phyloP scores from a whole-genome alignment of 2,888 invertebrate genomes.

The Eremobia ochroleuca region DNA sequence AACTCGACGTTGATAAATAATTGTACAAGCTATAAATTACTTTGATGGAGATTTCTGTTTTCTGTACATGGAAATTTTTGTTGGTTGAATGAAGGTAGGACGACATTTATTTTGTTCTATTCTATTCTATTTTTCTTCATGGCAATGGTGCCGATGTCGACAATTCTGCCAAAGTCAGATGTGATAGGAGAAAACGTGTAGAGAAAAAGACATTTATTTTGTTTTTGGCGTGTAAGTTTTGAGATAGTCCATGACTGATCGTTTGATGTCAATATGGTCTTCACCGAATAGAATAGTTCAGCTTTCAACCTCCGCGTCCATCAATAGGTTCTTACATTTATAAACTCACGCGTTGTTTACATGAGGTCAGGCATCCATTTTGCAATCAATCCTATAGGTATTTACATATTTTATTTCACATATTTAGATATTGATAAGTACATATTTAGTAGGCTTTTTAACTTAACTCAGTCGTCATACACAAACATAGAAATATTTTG shows the following conservation, averaged over 20 bases:
- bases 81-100: conserved; percentile 18
- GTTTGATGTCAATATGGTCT: background rate
- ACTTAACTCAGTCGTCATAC: too few relatives aligned
- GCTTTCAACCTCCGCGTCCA: background rate
- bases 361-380: too few relatives aligned
- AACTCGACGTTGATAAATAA: conserved; percentile 45
- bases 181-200: too few relatives aligned
- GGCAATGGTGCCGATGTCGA: too few relatives aligned
- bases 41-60: conserved; percentile 42
- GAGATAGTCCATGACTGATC: conserved; percentile 7
- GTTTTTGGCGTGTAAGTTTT: conserved; percentile 15
- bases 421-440: too few relatives aligned
- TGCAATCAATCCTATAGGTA: too few relatives aligned
- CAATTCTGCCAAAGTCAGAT: too few relatives aligned
- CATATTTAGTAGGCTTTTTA: too few relatives aligned
- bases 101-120: conserved; percentile 31
- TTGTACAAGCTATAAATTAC: conserved; percentile 63
- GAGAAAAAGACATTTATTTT: conserved; percentile 32
- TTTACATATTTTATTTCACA: too few relatives aligned
- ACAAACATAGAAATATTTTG: background rate
- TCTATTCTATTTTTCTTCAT: too few relatives aligned
- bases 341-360: too few relatives aligned
- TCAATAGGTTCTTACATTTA: background rate
- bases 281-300: background rate
- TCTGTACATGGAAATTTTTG: conserved; percentile 46